A percentile compares a stretch with the other conserved stretches of the same genome.
Conservation (phyloP, 2,113 vertebrate species). For the Marmota monax region DNA sequence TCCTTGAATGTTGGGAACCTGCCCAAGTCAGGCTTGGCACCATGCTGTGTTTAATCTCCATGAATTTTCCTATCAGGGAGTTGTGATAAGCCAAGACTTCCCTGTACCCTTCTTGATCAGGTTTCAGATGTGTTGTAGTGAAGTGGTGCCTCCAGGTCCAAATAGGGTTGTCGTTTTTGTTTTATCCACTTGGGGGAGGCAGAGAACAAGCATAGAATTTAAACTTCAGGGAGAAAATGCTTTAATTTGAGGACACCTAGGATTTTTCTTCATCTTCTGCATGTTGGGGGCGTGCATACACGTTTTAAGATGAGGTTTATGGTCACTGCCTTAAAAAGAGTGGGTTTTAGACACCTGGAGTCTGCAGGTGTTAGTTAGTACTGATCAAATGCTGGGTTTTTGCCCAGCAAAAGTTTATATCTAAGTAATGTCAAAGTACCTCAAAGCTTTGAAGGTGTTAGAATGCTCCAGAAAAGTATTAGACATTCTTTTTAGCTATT, state of each 20-base stretch:
- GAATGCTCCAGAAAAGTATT: not conserved
- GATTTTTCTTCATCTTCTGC: not conserved
- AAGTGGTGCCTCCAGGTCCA: not conserved
- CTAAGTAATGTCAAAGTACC: not conserved
- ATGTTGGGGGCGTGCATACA: not conserved
- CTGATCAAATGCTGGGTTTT: not conserved
- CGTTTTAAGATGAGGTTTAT: not conserved
- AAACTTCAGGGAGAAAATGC: not conserved
- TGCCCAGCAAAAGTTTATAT: no score
- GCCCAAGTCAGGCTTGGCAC: not conserved
- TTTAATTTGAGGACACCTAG: not conserved
- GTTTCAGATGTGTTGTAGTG: not conserved
- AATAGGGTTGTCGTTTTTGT: accelerated
- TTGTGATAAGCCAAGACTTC: not conserved
- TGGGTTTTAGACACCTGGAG: not conserved
- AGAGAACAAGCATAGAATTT: slow-evolving; percentile 29
- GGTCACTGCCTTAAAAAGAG: not conserved
- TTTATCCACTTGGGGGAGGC: slow-evolving; percentile 67
- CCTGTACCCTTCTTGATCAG: not conserved
- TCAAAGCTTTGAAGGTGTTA: not conserved
- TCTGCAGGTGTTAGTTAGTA: not conserved
- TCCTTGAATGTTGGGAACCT: not conserved
- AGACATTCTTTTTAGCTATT: not conserved
- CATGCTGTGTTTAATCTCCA: accelerated
- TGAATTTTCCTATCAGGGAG: not conserved